Evolutionary conservation across 2,113 vertebrate genomes (phyloP), one percentile per base, ranked within the genome.

Genomic region (Paradisaea rubra): DNA sequence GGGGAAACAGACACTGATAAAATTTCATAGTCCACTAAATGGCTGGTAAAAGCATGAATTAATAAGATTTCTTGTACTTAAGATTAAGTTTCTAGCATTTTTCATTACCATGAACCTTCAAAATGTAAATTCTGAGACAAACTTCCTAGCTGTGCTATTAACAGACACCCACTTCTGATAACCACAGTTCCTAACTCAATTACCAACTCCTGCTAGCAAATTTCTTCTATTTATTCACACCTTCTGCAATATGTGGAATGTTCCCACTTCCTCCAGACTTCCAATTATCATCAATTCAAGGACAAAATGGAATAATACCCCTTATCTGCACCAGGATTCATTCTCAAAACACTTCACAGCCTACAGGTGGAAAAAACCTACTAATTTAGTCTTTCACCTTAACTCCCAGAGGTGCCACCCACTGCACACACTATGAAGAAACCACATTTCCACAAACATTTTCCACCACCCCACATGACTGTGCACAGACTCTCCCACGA

Each of bases 101-200:
- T 88, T 89, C 71, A 91, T 85, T 80, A 80, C 74, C 24, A 24
- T 10, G 15, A 86, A 50, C 63, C 68, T 91, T 91, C 87, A 83
- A 72, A 93, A 82, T 31, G 35, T 70, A 89, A 91, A 95, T 77
- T 63, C 33, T 52, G 54, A 89, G 59, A 89, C 2, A 87, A 76
- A 49, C 59, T 80, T 91, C 79, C 50, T 80, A 73, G 74, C 47
- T 80, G 63, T 73, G 63, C 84, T 92, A 89, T 77, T 97, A 89
- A 88, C 93, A 97, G 81, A 94, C 81, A 91, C 71, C 85, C 89
- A 80, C 93, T 88, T 73, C 79, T 82, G 93, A 94, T 92, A 95
- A 77, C 71, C 82, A 85, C 50, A 45, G 74, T 8, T 88, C 85
- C 68, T 77, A 77, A 83, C 66, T 83, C 87, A 89, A 83, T 88